Evolutionary conservation across 1,140 invertebrate genomes (phyloP).

Genomic region (Calephelis virginiensis): DNA sequence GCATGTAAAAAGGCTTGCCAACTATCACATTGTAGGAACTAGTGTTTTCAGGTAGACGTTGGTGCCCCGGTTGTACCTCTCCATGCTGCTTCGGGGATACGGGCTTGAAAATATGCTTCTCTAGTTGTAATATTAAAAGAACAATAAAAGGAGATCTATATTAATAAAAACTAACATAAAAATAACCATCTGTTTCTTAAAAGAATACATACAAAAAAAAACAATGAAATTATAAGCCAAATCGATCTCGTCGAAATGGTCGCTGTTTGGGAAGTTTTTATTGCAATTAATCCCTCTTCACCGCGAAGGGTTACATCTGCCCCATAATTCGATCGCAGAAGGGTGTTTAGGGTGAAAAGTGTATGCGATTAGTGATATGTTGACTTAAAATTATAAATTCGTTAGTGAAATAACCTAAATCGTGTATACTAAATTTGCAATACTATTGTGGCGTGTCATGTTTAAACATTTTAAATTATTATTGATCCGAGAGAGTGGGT

Average conservation of each 20-base stretch:
- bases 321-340: slow-evolving; percentile 22
- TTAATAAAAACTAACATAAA: not conserved
- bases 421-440: no score
- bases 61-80: no score
- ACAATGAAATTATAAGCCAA: slow-evolving; percentile 11
- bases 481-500: no score
- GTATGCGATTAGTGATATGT: not conserved
- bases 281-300: slow-evolving; percentile 40
- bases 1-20: no score
- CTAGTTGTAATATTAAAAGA: no score
- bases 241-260: slow-evolving; percentile 17
- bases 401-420: not conserved
- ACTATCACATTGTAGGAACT: no score
- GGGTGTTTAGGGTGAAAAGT: slow-evolving; percentile 3
- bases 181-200: not conserved
- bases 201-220: not conserved
- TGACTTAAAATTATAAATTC: not conserved
- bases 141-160: not conserved
- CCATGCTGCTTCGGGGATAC: no score
- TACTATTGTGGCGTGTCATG: no score
- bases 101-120: no score
- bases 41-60: no score
- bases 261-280: slow-evolving; percentile 28
- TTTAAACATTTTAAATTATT: no score
- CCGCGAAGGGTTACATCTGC: slow-evolving; percentile 39